These are phyloP conservation scores for Phortica variegata DNA, from an alignment of 1,140 invertebrate genomes.

Conservation along the genomic window DNA sequence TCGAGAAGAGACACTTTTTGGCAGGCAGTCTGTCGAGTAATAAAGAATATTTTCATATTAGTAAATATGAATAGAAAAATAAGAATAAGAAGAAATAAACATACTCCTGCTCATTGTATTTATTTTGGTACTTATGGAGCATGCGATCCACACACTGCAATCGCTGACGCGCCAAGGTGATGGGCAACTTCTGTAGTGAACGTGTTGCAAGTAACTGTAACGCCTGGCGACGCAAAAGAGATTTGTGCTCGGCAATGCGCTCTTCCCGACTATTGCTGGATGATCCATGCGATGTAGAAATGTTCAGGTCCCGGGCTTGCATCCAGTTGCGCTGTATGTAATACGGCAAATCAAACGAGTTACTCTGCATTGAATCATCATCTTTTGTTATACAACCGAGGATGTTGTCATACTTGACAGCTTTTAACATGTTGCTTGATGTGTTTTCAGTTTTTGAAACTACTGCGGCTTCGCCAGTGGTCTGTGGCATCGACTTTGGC, in stretches of 20 bases:
- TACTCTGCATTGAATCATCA: too few relatives aligned
- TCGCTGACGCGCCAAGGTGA: constrained; percentile 35
- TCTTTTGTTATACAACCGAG: too few relatives aligned
- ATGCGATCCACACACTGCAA: constrained; percentile 39
- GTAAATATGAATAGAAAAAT: neutral
- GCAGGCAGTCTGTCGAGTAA: constrained; percentile 22
- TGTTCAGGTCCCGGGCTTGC: constrained; percentile 9
- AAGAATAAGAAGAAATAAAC: constrained; percentile 8
- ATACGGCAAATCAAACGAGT: constrained; percentile 48
- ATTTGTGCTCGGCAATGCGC: constrained; percentile 41
- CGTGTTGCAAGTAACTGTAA: constrained; percentile 41
- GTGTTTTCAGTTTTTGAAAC: too few relatives aligned
- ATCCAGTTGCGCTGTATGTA: constrained; percentile 45
- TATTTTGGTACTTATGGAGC: constrained; percentile 41
- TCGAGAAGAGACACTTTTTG: constrained; percentile 33
- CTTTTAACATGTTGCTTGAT: too few relatives aligned
- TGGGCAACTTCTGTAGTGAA: constrained; percentile 34
- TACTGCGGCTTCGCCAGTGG: too few relatives aligned
- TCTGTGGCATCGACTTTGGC: too few relatives aligned
- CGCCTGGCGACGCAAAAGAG: constrained; percentile 38
- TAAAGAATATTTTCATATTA: neutral
- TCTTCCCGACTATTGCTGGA: constrained; percentile 35
- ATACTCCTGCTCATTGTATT: constrained; percentile 32
- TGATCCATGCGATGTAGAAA: constrained; percentile 7
- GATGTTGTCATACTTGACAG: too few relatives aligned